These are phyloP conservation scores for Lacerta viridis DNA, from an alignment of 2,797 vertebrate genomes.

Conservation along the genomic window DNA sequence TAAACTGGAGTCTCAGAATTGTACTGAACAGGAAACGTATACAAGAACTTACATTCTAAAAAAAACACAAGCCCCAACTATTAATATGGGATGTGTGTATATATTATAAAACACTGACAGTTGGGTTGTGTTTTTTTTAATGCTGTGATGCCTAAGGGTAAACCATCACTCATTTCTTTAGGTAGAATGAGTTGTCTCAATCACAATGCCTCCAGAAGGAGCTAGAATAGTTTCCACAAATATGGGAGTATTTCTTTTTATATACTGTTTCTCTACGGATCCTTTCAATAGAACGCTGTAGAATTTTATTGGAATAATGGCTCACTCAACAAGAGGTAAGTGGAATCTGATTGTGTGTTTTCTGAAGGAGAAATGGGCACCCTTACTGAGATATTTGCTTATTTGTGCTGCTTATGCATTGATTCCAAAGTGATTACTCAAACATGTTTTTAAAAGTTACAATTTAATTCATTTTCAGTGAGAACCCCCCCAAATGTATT, in stretches of 20 bases:
- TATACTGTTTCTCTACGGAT: not conserved
- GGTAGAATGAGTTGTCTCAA: not conserved
- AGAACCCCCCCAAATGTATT: not conserved
- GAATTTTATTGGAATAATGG: not conserved
- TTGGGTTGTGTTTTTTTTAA: no score
- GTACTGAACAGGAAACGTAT: not conserved
- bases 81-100: no score
- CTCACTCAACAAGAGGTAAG: not conserved
- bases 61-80: not conserved
- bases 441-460: not conserved
- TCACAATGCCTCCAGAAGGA: not conserved
- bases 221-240: not conserved
- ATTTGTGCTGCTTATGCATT: not conserved
- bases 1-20: slow-evolving; percentile 2
- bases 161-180: not conserved
- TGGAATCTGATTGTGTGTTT: not conserved
- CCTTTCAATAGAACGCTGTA: not conserved
- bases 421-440: not conserved
- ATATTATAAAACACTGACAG: not conserved
- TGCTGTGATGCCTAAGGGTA: not conserved
- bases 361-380: not conserved
- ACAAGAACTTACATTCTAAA: not conserved
- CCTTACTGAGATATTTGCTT: not conserved
- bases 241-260: not conserved
- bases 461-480: not conserved